Evolutionary conservation across 2,797 vertebrate genomes (phyloP).

Genomic region (Buceros bicornis): DNA sequence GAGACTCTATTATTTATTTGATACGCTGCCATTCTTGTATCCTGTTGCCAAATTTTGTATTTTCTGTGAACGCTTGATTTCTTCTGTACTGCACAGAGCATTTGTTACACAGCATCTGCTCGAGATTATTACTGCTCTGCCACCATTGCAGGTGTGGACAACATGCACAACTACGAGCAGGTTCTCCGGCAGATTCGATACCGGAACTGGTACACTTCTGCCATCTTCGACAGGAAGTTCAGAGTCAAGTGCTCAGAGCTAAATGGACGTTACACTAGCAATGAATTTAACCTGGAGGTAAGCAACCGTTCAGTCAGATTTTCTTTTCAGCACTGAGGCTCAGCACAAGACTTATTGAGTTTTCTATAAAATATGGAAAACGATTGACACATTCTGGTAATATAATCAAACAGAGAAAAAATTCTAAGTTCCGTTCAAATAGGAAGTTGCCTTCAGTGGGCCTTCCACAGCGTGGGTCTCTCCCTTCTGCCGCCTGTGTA

Average conservation of each 20-base stretch:
- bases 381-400: background rate
- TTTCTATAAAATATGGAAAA: background rate
- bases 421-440: background rate
- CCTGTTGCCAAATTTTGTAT: background rate
- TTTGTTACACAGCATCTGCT: background rate
- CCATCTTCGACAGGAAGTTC: slow-evolving; percentile 85
- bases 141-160: slow-evolving; percentile 88
- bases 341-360: background rate
- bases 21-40: background rate
- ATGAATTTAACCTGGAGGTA: slow-evolving; percentile 94
- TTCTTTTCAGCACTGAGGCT: background rate
- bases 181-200: slow-evolving; percentile 90
- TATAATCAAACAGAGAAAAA: background rate
- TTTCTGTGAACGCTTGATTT: background rate
- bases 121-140: background rate
- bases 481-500: background rate
- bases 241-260: slow-evolving; percentile 94
- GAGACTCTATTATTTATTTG: background rate
- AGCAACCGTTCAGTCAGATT: background rate
- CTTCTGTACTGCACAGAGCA: background rate
- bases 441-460: background rate
- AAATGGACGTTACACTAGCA: slow-evolving; percentile 94
- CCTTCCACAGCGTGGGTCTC: background rate
- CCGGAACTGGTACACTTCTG: slow-evolving; percentile 83
- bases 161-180: slow-evolving; percentile 92